Evolutionary conservation across 2,113 vertebrate genomes (phyloP), one percentile per base, ranked within the genome.

Genomic region (Sapajus apella): DNA sequence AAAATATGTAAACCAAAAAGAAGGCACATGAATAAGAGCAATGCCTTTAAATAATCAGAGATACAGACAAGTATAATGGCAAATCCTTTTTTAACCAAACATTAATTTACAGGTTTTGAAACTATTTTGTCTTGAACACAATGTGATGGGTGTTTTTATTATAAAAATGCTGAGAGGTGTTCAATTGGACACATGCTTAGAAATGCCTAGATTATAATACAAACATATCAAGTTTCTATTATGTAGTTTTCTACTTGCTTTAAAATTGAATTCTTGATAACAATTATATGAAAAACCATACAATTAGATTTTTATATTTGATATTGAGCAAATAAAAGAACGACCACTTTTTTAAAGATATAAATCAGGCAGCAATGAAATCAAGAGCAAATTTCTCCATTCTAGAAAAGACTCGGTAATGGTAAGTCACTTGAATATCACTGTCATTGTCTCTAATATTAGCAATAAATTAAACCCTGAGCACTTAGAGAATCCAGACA

Each of bases 261-360:
- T 97, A 90, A 90, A 97, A 96, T 43, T 96, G 43, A 97, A 95
- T 61, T 87, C 43, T 89, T 81, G 21, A 32, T 91, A 96, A 94
- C 40, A 87, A 88, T 91, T 30, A 96, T 55, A 96, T 40, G 81
- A 92, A 95, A 96, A 87, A 76, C 61, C 35, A 82, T 13, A 77
- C 25, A 96, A 97, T 64, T 87, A 85, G 91, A 92, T 91, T 94
- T 93, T 94, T 95, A 79, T 55, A 93, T 94, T 87, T 97, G 66
- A 79, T 92, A 96, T 4, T 93, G n/a, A 84, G 21, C 56, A 87
- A 75, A 87, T 27, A 79, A 55, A 80, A 95, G 21, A 95, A 76
- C 16, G 96, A 35, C 30, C 91, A 30, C 3, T 77, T 84, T 96
- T 96, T 68, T 66, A 58, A 13, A 88, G 35, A 58, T 47, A 87